Evolutionary conservation across 2,888 invertebrate genomes (phyloP).

Genomic region (Heliconius erato): DNA sequence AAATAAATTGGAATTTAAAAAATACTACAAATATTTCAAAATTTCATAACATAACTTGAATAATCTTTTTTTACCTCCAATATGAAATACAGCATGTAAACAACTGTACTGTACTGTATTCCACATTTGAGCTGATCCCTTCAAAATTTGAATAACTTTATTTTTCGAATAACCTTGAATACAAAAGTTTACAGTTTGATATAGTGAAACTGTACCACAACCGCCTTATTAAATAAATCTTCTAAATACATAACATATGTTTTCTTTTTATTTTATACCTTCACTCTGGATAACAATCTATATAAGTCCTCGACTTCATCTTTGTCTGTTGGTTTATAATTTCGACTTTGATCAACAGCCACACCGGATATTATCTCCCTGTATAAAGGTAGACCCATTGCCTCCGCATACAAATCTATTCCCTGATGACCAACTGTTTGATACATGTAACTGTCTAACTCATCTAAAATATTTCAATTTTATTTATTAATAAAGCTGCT

Average conservation of each 20-base stretch:
- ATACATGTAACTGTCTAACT: slow-evolving; percentile 99
- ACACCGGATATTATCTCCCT: slow-evolving; percentile 93
- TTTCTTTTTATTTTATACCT: slow-evolving; percentile 77
- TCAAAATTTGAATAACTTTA: too few species aligned
- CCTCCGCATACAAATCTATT: slow-evolving; percentile 95
- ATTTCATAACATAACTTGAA: neutral
- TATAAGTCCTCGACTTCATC: slow-evolving; percentile 99
- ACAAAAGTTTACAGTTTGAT: too few species aligned
- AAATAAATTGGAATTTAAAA: neutral
- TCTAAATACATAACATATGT: neutral
- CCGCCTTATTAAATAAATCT: neutral
- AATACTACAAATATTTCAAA: neutral
- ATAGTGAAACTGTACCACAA: neutral
- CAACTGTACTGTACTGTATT: too few species aligned
- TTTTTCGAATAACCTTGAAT: too few species aligned
- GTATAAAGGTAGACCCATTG: slow-evolving; percentile 96
- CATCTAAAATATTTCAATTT: slow-evolving; percentile 86
- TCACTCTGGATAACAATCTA: slow-evolving; percentile 91
- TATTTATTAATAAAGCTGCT: neutral
- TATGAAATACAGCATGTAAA: neutral
- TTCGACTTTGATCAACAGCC: slow-evolving; percentile 91
- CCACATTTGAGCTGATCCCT: too few species aligned
- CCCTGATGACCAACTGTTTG: slow-evolving; percentile 99
- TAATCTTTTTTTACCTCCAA: neutral
- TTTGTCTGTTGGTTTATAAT: slow-evolving; percentile 92